A percentile compares a stretch with the other conserved stretches of the same genome.
Evolutionary conservation across 30 jellyfish, hydroid and myxozoan species (phyloP).

Genomic region (Chrysaora quinquecirrha): DNA sequence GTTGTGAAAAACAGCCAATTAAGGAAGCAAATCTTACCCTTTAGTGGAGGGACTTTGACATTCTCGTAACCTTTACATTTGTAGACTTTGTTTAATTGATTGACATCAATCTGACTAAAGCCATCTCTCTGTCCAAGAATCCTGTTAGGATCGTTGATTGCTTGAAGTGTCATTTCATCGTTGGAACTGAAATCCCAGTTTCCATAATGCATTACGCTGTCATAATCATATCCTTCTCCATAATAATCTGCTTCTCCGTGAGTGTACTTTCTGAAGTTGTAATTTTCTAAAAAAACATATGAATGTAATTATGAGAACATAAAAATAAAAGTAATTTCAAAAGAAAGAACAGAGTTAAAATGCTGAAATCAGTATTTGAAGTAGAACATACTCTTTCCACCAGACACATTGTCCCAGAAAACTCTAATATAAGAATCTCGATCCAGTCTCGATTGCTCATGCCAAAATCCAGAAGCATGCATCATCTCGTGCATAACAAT

Average conservation of each 20-base stretch:
- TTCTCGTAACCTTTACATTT: background rate
- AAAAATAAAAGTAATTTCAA: background rate
- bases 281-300: background rate
- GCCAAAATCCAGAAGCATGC: too few species aligned
- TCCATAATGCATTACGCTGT: conserved; percentile 34
- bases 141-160: conserved; percentile 2
- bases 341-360: too few species aligned
- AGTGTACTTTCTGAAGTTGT: conserved; percentile 12
- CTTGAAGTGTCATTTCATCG: conserved; percentile 10
- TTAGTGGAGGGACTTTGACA: background rate
- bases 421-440: background rate
- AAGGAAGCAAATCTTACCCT: background rate
- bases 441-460: background rate
- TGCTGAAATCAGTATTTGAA: too few species aligned
- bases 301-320: background rate
- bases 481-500: background rate
- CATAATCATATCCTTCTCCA: too few species aligned
- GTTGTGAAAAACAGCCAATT: background rate
- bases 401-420: too few species aligned
- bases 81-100: conserved; percentile 1
- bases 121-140: conserved; percentile 39
- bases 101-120: conserved; percentile 24
- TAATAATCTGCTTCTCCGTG: too few species aligned
- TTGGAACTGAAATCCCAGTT: conserved; percentile 9
- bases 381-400: too few species aligned